Conservation (phyloP, 2,888 invertebrate genomes). For the Ophion obscuratus region DNA sequence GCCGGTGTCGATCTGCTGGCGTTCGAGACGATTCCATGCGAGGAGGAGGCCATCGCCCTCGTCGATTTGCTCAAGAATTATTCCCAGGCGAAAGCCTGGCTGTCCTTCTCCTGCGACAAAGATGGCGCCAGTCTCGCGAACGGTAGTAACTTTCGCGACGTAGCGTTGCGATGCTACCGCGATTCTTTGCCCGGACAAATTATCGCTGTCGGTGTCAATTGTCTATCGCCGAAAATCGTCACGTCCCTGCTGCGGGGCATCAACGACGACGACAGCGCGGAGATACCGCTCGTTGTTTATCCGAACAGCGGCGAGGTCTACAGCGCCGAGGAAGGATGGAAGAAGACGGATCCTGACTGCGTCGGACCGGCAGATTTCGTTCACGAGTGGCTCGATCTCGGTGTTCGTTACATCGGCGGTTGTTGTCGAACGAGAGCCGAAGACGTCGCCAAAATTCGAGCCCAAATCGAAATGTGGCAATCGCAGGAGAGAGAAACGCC, state of each 20-base stretch:
- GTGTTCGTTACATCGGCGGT: constrained; percentile 94
- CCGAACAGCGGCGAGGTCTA: constrained; percentile 96
- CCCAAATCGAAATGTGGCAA: constrained; percentile 86
- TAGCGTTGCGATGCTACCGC: constrained; percentile 88
- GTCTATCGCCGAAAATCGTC: constrained; percentile 89
- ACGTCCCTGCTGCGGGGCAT: constrained; percentile 86
- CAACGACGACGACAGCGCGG: constrained; percentile 85
- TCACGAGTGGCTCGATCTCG: constrained; percentile 92
- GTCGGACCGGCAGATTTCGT: constrained; percentile 90
- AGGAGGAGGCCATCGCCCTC: constrained; percentile 92
- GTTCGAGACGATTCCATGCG: constrained; percentile 96
- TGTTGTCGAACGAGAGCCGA: constrained; percentile 95
- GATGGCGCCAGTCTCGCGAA: constrained; percentile 89
- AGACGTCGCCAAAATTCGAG: constrained; percentile 90
- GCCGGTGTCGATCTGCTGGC: constrained; percentile 94
- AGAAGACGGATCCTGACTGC: constrained; percentile 86
- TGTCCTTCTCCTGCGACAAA: constrained; percentile 92
- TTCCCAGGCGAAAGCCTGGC: constrained; percentile 92
- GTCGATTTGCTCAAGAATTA: constrained; percentile 92
- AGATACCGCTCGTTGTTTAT: constrained; percentile 93
- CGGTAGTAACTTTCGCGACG: constrained; percentile 92
- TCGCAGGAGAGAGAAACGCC: constrained; percentile 66
- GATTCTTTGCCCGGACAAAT: constrained; percentile 88
- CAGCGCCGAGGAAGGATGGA: constrained; percentile 87
- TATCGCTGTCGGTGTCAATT: constrained; percentile 95